Base-by-base conservation (phyloP, 1,140 invertebrate species). In the Mycetomoellerius zeteki region DNA sequence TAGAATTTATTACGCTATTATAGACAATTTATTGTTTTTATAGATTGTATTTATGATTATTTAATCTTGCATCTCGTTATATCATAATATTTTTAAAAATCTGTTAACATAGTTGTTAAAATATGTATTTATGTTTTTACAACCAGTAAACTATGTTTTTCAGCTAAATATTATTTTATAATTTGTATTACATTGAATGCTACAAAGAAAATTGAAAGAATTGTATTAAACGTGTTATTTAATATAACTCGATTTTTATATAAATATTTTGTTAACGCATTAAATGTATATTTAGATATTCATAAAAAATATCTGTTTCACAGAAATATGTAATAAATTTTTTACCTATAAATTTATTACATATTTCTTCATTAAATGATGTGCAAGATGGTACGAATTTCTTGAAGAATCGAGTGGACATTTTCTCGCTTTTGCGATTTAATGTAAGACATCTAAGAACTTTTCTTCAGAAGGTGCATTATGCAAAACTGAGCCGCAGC, bases 401-500 rank as follows among this genome's bases (percentile, higher is more conserved):
- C 21, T 12, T n/a, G 8, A 65, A 64, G 1, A 65, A 65, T 3
- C 19, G 6, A 78, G 1, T 33, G 6, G 3, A 64, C 19, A 64
- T 50, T 64, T 78, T 81, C 16, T 16, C 3, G 12, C 12, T 37
- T 3, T 33, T 19, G 12, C 4, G 27, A 69, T 69, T 71, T 8
- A 24, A 69, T 3, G 0, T 33, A 5, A 33, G 6, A 14, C 10
- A 24, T 19, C 5, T 21, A 24, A 80, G 43, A 50, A 54, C 1
- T 47, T 56, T 54, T 47, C 47, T 69, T 81, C 62, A 62, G 3
- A 77, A 60, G 37, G 2, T 43, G n/a, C 60, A 10, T 65, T 76
- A 85, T 85, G 33, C 64, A 86, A 86, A 86, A 80, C 52, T 86
- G 84, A 64, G 24, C 52, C 75, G 33, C 12, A 30, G 60, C 43